Conservation (phyloP, 2,888 invertebrate species). For the Liposcelis brunnea region DNA sequence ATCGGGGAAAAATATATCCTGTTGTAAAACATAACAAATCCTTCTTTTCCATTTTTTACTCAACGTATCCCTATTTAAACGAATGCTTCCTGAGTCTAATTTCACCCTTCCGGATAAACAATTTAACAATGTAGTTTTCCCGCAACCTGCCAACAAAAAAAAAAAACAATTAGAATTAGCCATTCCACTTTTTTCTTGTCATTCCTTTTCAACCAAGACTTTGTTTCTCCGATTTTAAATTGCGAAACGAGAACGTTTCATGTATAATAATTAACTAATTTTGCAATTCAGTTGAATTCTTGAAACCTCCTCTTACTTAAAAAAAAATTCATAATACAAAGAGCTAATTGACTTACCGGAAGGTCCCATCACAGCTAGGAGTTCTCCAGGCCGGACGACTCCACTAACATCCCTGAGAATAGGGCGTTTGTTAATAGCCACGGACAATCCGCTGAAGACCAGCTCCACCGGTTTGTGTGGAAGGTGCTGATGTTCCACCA, state of each 20-base stretch:
- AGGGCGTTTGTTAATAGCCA: constrained; percentile 33
- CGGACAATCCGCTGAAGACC: constrained; percentile 44
- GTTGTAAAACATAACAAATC: constrained; percentile 66
- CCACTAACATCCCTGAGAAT: constrained; percentile 56
- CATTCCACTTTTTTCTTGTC: no score
- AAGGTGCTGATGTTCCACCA: constrained; percentile 34
- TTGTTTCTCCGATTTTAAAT: no score
- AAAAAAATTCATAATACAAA: not conserved
- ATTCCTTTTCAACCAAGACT: no score
- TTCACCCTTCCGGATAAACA: constrained; percentile 52
- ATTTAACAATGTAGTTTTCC: constrained; percentile 64
- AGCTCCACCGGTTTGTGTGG: constrained; percentile 36
- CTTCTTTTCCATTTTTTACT: constrained; percentile 53
- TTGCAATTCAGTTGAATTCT: no score
- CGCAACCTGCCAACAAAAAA: constrained; percentile 31
- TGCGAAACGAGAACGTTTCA: no score
- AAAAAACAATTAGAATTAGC: no score
- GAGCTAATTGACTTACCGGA: constrained; percentile 34
- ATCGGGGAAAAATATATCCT: constrained; percentile 65
- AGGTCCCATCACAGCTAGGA: constrained; percentile 67
- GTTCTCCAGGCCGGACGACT: constrained; percentile 54
- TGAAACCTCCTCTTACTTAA: no score
- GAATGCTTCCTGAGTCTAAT: constrained; percentile 45
- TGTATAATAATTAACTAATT: no score
- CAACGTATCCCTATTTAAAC: constrained; percentile 42